These are phyloP conservation scores for Strix uralensis DNA, from an alignment of 2,113 vertebrate genomes.

Conservation along the genomic window DNA sequence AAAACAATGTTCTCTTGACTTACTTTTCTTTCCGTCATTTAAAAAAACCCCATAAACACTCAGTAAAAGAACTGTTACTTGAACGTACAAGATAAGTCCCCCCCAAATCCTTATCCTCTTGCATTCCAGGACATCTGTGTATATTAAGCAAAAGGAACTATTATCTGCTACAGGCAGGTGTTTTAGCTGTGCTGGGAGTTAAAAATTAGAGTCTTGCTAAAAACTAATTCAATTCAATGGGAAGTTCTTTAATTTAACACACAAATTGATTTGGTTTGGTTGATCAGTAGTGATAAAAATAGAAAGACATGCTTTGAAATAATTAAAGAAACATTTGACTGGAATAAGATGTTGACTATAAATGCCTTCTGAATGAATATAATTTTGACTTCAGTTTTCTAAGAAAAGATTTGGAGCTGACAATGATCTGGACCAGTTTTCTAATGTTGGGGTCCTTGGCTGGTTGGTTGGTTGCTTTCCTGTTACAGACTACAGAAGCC, in stretches of 20 bases:
- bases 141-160: background rate
- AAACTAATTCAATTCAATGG: background rate
- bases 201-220: background rate
- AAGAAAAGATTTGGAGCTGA: background rate
- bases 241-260: constrained; percentile 21
- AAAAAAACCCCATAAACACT: background rate
- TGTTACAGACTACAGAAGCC: background rate
- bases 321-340: background rate
- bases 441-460: background rate
- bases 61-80: background rate
- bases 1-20: background rate
- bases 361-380: background rate
- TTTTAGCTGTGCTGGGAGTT: background rate
- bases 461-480: background rate
- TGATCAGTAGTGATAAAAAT: constrained; percentile 41
- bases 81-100: background rate
- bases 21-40: background rate
- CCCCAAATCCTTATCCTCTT: background rate
- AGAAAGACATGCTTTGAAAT: background rate
- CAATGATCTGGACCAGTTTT: background rate
- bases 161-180: background rate
- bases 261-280: constrained; percentile 16
- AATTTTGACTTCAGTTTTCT: background rate
- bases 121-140: background rate
- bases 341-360: background rate